Percentiles rank a stretch among this genome's conserved stretches.
phyloP scores from a whole-genome alignment of 1,140 invertebrate genomes.

The Thaumetopoea pityocampa region DNA sequence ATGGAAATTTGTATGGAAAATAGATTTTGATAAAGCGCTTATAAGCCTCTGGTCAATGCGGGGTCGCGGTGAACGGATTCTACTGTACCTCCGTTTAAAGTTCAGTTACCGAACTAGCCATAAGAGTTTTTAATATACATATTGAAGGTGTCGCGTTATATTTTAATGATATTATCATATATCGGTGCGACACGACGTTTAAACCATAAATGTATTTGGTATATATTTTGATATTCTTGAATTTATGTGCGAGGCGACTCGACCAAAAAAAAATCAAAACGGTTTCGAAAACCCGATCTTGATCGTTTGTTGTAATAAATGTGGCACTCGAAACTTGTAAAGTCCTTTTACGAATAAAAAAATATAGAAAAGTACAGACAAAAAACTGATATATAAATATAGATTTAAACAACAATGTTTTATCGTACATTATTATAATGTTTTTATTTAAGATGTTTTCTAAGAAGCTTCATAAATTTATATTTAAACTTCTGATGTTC shows the following conservation, averaged over 20 bases:
- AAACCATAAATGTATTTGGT: conserved; percentile 33
- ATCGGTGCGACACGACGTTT: conserved; percentile 34
- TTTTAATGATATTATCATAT: conserved; percentile 35
- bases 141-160: conserved; percentile 33
- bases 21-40: too few relatives aligned
- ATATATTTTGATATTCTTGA: conserved; percentile 69
- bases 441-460: conserved; percentile 19
- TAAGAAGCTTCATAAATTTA: conserved; percentile 31
- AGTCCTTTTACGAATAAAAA: conserved; percentile 34
- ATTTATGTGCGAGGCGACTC: conserved; percentile 46
- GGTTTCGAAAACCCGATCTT: conserved; percentile 32
- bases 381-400: conserved; percentile 46
- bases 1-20: too few relatives aligned
- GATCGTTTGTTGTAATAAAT: conserved; percentile 45
- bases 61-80: too few relatives aligned
- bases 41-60: too few relatives aligned
- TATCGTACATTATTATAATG: conserved; percentile 23
- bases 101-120: conserved; percentile 35
- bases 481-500: conserved; percentile 37
- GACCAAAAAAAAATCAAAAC: conserved; percentile 21
- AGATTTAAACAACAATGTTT: conserved; percentile 38
- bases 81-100: conserved; percentile 10
- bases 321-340: conserved; percentile 53
- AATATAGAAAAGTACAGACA: conserved; percentile 35
- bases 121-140: conserved; percentile 35